phyloP scores from a whole-genome alignment of 2,113 vertebrate genomes.

The Brachypteracias leptosomus region DNA sequence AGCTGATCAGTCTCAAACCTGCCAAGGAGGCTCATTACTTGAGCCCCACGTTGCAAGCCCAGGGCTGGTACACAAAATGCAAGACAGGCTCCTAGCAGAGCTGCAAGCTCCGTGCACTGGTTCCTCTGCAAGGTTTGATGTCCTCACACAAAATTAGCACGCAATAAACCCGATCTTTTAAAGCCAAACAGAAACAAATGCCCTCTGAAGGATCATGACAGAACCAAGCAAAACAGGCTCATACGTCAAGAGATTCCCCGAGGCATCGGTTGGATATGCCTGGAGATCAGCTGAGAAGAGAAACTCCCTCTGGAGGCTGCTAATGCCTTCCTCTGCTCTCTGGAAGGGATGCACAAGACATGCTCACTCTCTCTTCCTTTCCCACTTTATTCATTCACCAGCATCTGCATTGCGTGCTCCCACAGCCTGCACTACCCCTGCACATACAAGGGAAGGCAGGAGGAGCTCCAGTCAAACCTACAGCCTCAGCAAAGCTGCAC shows the following conservation, averaged over 20 bases:
- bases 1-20: neutral
- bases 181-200: neutral
- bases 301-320: conserved; percentile 63
- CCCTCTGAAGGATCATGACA: neutral
- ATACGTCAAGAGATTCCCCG: neutral
- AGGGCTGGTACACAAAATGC: neutral
- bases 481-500: neutral
- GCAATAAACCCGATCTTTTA: neutral
- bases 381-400: conserved; percentile 11
- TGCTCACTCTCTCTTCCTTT: neutral
- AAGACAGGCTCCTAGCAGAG: neutral
- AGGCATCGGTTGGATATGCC: neutral
- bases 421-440: neutral
- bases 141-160: neutral
- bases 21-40: neutral
- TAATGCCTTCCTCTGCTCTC: conserved; percentile 1
- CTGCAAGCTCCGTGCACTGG: neutral
- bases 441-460: neutral
- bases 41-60: neutral
- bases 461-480: conserved; percentile 18
- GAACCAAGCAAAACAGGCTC: neutral
- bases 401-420: conserved; percentile 31
- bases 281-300: neutral
- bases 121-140: neutral
- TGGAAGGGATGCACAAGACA: neutral